A percentile compares a stretch with the other conserved stretches of the same genome.
Conservation (phyloP, 2,113 vertebrate species). For the Sitta europaea region DNA sequence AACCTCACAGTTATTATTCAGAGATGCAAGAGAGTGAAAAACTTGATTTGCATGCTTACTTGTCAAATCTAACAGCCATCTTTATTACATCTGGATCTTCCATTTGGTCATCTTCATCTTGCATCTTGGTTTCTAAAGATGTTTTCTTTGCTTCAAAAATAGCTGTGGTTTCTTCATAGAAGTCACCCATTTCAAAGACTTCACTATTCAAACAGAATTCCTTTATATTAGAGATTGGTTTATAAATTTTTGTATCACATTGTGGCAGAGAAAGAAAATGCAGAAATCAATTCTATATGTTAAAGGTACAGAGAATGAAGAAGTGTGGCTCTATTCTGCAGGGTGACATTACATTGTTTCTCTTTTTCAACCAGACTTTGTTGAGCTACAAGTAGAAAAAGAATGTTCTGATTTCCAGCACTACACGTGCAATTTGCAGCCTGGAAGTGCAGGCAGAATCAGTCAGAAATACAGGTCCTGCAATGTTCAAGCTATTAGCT, state of each 20-base stretch:
- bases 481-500: background rate
- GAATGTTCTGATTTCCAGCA: background rate
- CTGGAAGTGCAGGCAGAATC: background rate
- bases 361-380: background rate
- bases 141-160: slow-evolving; percentile 67
- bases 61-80: slow-evolving; percentile 89
- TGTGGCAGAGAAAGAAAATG: background rate
- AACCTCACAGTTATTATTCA: background rate
- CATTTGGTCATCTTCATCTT: slow-evolving; percentile 32
- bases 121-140: slow-evolving; percentile 50
- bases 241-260: background rate
- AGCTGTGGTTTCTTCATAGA: slow-evolving; percentile 74
- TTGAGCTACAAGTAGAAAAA: background rate
- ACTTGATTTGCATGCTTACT: slow-evolving; percentile 66
- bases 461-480: background rate
- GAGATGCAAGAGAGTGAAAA: background rate
- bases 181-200: slow-evolving; percentile 81
- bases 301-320: background rate
- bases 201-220: slow-evolving; percentile 71
- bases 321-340: background rate
- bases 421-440: background rate
- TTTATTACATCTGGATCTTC: slow-evolving; percentile 80
- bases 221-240: background rate
- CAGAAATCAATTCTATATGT: background rate
- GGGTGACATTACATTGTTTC: background rate